Conservation (phyloP, 2,113 vertebrate genomes). For the Cavia porcellus region DNA sequence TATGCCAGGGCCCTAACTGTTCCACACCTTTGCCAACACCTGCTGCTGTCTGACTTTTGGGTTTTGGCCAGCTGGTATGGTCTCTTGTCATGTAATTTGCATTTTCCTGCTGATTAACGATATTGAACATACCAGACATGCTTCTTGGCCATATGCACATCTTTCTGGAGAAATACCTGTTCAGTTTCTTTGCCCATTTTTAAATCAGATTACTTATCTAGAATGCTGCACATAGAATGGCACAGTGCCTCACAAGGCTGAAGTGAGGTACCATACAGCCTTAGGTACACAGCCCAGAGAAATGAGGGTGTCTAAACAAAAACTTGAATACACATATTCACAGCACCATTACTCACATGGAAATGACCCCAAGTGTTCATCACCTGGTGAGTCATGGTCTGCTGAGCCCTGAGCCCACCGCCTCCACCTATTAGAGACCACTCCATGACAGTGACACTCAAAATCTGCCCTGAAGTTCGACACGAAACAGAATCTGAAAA, state of each 20-base stretch:
- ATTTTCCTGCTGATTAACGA: background rate
- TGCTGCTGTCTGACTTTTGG: background rate
- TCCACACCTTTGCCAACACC: background rate
- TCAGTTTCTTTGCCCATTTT: too few species aligned
- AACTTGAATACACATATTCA: background rate
- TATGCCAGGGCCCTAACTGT: background rate
- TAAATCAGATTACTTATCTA: background rate
- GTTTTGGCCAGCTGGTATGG: background rate
- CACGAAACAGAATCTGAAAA: background rate
- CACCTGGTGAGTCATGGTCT: background rate
- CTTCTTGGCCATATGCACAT: too few species aligned
- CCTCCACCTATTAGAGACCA: background rate
- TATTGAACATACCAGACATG: too few species aligned
- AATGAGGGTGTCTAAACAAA: background rate
- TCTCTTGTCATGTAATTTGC: background rate
- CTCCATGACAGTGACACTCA: background rate
- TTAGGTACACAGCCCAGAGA: background rate
- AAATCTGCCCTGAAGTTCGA: background rate
- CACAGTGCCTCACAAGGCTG: background rate
- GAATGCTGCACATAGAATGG: background rate
- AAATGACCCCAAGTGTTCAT: background rate
- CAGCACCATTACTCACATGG: background rate
- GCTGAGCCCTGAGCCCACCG: background rate
- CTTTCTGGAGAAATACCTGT: too few species aligned
- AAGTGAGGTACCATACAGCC: background rate